phyloP scores from a whole-genome alignment of 2,888 invertebrate genomes.

The Linyphia triangularis region DNA sequence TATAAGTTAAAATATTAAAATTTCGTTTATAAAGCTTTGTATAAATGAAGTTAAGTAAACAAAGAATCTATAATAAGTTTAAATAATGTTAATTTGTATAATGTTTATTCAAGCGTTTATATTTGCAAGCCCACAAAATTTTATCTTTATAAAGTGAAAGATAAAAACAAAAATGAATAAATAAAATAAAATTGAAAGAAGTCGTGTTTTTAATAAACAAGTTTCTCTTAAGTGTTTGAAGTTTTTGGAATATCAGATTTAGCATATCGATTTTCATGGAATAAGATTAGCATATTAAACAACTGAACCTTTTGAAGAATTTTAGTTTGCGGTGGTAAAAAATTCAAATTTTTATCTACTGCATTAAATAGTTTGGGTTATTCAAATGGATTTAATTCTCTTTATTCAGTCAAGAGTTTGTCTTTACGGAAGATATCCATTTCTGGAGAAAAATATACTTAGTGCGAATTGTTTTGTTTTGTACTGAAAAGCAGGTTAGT shows the following conservation, averaged over 20 bases:
- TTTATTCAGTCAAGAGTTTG: slow-evolving; percentile 9
- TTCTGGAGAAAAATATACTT: neutral
- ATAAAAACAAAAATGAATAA: neutral
- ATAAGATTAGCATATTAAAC: slow-evolving; percentile 47
- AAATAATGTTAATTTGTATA: neutral
- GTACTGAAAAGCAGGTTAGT: neutral
- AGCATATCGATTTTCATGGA: slow-evolving; percentile 26
- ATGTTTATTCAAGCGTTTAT: neutral
- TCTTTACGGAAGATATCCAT: neutral
- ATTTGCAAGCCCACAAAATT: neutral
- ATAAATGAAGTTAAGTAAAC: neutral
- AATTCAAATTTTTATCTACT: slow-evolving; percentile 51
- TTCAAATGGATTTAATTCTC: slow-evolving; percentile 45
- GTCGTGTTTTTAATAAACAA: slow-evolving; percentile 30
- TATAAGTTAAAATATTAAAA: neutral
- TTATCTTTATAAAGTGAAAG: neutral
- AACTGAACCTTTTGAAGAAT: neutral
- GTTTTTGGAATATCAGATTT: slow-evolving; percentile 40
- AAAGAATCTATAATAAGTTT: neutral
- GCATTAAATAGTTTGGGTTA: slow-evolving; percentile 32
- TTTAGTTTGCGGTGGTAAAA: slow-evolving; percentile 1
- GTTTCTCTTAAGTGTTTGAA: slow-evolving; percentile 47
- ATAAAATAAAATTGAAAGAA: neutral
- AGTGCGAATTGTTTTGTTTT: neutral
- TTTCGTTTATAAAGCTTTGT: neutral